phyloP scores from a whole-genome alignment of 1,140 invertebrate species.

The Pectinophora gossypiella region DNA sequence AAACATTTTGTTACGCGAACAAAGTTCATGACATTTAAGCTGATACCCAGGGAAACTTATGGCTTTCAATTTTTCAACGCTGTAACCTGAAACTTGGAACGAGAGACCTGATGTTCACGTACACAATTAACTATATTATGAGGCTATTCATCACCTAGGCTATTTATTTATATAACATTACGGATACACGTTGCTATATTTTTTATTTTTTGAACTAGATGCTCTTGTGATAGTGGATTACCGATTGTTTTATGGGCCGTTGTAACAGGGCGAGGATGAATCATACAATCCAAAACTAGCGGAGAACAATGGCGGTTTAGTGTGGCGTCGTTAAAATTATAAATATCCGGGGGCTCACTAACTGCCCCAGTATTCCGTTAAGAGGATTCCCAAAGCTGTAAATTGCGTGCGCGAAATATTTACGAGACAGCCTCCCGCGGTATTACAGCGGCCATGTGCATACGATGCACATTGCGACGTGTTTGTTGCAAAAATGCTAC shows the following conservation, averaged over 20 bases:
- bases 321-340: constrained; percentile 50
- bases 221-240: too few relatives aligned
- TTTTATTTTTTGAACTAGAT: too few relatives aligned
- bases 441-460: constrained; percentile 43
- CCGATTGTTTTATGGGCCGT: too few relatives aligned
- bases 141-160: too few relatives aligned
- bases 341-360: constrained; percentile 54
- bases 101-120: too few relatives aligned
- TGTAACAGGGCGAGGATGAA: background rate
- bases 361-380: constrained; percentile 62
- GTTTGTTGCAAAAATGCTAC: constrained; percentile 48
- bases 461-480: constrained; percentile 31
- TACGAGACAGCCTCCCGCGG: constrained; percentile 61
- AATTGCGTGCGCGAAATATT: constrained; percentile 66
- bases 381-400: constrained; percentile 66
- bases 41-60: constrained; percentile 30
- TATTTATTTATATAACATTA: too few relatives aligned
- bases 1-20: constrained; percentile 62
- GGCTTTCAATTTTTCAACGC: constrained; percentile 19
- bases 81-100: too few relatives aligned
- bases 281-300: constrained; percentile 1
- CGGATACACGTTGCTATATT: too few relatives aligned
- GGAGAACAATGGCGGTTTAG: constrained; percentile 33
- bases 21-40: constrained; percentile 53
- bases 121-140: too few relatives aligned